Evolutionary conservation across 2,888 invertebrate species (phyloP), one percentile per base, ranked within the genome.

Genomic region (Cataglyphis livida): DNA sequence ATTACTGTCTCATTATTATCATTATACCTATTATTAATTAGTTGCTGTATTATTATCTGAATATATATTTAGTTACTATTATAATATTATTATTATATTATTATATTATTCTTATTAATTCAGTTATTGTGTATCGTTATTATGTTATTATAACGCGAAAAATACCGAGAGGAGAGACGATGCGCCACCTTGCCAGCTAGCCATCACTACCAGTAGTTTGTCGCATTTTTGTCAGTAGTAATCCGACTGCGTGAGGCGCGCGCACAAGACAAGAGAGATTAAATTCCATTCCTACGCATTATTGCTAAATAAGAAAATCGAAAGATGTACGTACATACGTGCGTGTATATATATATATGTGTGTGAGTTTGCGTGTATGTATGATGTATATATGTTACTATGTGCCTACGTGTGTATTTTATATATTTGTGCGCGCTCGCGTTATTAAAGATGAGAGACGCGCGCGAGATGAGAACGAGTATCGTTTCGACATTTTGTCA

Each of bases 151-250:
- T 71, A 59, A 35, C 25, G 74, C 35, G 35, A 51, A 62, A 62
- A 21, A 73, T 12, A 32, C 32, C 21, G 28, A 59, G 51, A 12
- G 41, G 51, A 81, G 75, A 83, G 54, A 81, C 48, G 41, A 83
- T 84, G 70, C 78, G 71, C 84, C 84, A 81, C 62, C 83, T 88
- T 88, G 89, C 89, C 89, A 89, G 89, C 89, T 89, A 89, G 89
- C 90, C 88, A 57, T 81, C 87, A 85, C 85, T 85, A 87, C 85
- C 85, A 85, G 64, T 62, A 57, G 32, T 62, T 41, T 59, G 62
- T 12, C 61, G 59, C 54, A 64, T 59, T 35, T 48, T 41, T 61
- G 51, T 70, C 68, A 35, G 21, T 70, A 71, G 44, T 79, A 51
- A 51, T 51, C 51, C 70, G 78, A 71, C 71, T 51, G 51, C 32